Conservation (phyloP, 2,888 invertebrate genomes). For the Mimachlamys varia region DNA sequence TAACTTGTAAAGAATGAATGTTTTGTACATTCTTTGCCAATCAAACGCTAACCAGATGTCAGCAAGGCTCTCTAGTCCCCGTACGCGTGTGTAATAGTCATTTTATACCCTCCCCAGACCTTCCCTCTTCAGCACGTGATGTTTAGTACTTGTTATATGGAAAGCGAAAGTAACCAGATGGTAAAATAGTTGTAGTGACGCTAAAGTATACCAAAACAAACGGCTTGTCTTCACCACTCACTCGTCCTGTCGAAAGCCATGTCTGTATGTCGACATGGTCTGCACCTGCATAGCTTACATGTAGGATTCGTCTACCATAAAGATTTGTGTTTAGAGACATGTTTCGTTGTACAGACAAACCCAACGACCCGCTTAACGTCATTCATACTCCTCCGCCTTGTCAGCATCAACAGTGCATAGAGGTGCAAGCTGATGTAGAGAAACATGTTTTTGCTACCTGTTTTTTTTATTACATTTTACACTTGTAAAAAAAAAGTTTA, state of each 20-base stretch:
- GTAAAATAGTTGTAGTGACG: not conserved
- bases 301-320: not conserved
- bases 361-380: not conserved
- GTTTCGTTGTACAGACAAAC: not conserved
- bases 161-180: conserved; percentile 6
- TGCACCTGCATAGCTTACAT: not conserved
- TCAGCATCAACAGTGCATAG: not conserved
- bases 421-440: not conserved
- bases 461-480: not conserved
- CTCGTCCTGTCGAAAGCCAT: conserved; percentile 16
- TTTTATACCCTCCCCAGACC: not conserved
- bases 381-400: not conserved
- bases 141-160: conserved; percentile 4
- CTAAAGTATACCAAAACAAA: not conserved
- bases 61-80: not conserved
- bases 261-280: not conserved
- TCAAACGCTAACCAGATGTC: conserved; percentile 19
- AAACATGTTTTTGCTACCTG: not conserved
- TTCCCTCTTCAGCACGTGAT: not conserved
- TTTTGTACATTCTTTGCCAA: conserved; percentile 15
- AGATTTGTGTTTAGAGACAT: not conserved
- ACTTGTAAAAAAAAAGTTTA: not conserved
- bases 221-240: conserved; percentile 13
- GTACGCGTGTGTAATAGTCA: not conserved
- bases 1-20: conserved; percentile 20